These are phyloP conservation scores for Cotesia chilonis DNA, from an alignment of 1,140 invertebrate genomes.

Conservation along the genomic window DNA sequence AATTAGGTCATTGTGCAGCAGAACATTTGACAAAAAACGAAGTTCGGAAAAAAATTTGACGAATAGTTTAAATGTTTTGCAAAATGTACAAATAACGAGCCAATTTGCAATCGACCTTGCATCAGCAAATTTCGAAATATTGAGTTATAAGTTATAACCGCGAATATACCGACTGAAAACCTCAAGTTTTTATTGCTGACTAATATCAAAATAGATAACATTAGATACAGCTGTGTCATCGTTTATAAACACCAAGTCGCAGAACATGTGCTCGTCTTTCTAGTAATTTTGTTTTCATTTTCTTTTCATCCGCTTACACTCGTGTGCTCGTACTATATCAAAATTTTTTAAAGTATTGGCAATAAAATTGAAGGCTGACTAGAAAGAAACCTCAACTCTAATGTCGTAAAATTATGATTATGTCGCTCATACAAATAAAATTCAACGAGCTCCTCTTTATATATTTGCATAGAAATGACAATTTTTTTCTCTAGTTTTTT, in stretches of 20 bases:
- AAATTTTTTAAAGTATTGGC: too few species aligned
- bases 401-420: too few species aligned
- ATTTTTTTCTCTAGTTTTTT: not conserved
- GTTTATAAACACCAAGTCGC: slow-evolving; percentile 2
- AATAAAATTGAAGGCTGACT: too few species aligned
- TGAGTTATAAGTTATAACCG: slow-evolving; percentile 15
- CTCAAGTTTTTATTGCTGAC: slow-evolving; percentile 4
- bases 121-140: slow-evolving; percentile 22
- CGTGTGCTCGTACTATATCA: not conserved
- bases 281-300: not conserved
- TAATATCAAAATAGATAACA: slow-evolving; percentile 25
- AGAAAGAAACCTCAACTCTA: too few species aligned
- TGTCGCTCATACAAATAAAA: too few species aligned
- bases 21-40: too few species aligned
- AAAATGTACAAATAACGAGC: too few species aligned
- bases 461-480: not conserved
- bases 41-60: too few species aligned
- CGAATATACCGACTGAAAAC: not conserved
- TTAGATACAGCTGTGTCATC: slow-evolving; percentile 9
- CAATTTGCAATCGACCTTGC: not conserved
- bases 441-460: not conserved
- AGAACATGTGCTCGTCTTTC: not conserved
- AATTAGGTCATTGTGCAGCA: too few species aligned
- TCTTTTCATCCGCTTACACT: not conserved
- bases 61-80: too few species aligned